Evolutionary conservation across 2,888 invertebrate genomes (phyloP), one percentile per base, ranked within the genome.

Genomic region (Parthenolecanium corni): DNA sequence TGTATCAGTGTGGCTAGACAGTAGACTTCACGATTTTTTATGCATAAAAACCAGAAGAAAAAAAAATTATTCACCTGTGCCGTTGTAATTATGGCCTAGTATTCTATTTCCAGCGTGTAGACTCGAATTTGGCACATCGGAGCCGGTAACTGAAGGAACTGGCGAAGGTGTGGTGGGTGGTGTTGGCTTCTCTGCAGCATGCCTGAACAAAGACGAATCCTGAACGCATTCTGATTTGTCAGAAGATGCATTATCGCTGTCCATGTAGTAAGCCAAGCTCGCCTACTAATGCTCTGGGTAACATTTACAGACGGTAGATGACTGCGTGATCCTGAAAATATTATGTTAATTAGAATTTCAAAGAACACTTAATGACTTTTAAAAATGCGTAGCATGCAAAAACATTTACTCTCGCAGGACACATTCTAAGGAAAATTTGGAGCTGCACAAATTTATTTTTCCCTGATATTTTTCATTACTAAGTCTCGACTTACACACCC

Each of bases 81-180:
- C 62, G 40, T 62, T 62, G 24, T 62, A 62, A 40, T 62, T 62
- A 24, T 62, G 62, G 6, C 62, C 51, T 6, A 62, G 40, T 1
- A 62, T 20, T 24, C 52, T 62, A 21, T 51, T 51, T 11, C 20
- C 9, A 18, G 46, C 46, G 11, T 46, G 46, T 46, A 46, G 18
- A 18, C 18, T 46, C 16, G 23, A 40, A 21, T 23, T 23, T 24
- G 42, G 56, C 6, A 25, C 40, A 20, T 56, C 56, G 3, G 42
- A 56, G 23, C 42, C 44, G 44, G 44, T 24, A 14, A 56, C 44
- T 23, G 56, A 56, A 24, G 38, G 44, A 9, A 25, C 21, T 5
- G 56, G 44, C 4, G 24, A 40, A 24, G 44, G 40, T 12, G 56
- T 44, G n/a, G 42, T 56, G 2, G 56, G 44, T 6, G 56, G 44